These are phyloP conservation scores for Selene dorsalis DNA, from an alignment of 2,797 vertebrate species.

Conservation along the genomic window DNA sequence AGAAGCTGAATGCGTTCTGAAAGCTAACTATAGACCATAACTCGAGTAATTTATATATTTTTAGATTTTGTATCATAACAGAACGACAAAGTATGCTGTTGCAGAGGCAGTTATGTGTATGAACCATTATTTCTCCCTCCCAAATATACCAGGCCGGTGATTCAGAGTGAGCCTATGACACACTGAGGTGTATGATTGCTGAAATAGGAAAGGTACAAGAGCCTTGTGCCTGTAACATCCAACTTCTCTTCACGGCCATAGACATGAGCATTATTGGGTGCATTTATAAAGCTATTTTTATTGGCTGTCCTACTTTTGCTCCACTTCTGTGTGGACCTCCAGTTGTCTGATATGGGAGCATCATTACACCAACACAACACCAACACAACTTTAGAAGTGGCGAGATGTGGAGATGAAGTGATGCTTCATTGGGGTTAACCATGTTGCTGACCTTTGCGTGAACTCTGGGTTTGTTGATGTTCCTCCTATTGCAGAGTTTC, in stretches of 20 bases:
- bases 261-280: constrained; percentile 55
- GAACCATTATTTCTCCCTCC: constrained; percentile 45
- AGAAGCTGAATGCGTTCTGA: constrained; percentile 29
- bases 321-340: constrained; percentile 40
- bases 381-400: constrained; percentile 43
- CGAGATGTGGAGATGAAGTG: constrained; percentile 57
- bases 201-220: constrained; percentile 45
- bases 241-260: constrained; percentile 25
- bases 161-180: constrained; percentile 33
- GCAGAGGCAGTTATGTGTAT: constrained; percentile 25
- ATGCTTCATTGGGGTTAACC: constrained; percentile 67
- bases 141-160: constrained; percentile 29
- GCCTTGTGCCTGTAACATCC: constrained; percentile 30
- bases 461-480: constrained; percentile 80
- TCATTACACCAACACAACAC: constrained; percentile 41
- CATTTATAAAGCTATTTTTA: constrained; percentile 74
- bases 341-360: constrained; percentile 35
- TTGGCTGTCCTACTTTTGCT: constrained; percentile 70
- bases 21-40: constrained; percentile 37
- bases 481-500: constrained; percentile 80
- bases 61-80: constrained; percentile 30
- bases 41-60: constrained; percentile 18
- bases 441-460: constrained; percentile 81
- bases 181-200: constrained; percentile 55
- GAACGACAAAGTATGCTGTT: constrained; percentile 24